These are phyloP conservation scores for Macrobrachium rosenbergii DNA, from an alignment of 1,140 invertebrate genomes.

Conservation along the genomic window DNA sequence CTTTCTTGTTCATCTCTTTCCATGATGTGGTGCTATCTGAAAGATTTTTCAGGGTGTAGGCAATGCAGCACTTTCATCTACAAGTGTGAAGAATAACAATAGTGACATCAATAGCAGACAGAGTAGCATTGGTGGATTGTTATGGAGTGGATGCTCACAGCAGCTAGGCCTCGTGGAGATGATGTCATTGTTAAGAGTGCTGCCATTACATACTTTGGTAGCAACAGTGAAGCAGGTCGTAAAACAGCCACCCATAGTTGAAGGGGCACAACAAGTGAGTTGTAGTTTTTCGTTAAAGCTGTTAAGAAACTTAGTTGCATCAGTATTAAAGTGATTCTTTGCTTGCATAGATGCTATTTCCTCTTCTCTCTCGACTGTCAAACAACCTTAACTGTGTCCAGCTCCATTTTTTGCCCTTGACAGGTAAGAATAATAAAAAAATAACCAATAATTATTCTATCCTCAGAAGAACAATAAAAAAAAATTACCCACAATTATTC, in stretches of 20 bases:
- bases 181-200: conserved; percentile 84
- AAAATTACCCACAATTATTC: no score
- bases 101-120: conserved; percentile 13
- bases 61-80: conserved; percentile 8
- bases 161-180: conserved; percentile 85
- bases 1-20: no score
- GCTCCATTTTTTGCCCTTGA: background rate
- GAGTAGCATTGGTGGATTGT: conserved; percentile 42
- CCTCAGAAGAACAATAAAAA: no score
- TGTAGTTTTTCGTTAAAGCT: background rate
- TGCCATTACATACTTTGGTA: conserved; percentile 89
- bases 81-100: background rate
- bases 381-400: background rate
- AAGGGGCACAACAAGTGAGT: conserved; percentile 73
- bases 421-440: no score
- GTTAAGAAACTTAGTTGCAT: background rate
- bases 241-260: conserved; percentile 81
- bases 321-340: background rate
- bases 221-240: conserved; percentile 86
- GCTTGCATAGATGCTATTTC: background rate
- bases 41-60: conserved; percentile 34
- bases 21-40: background rate
- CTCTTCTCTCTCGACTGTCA: background rate
- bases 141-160: conserved; percentile 51
- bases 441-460: no score